Conservation (phyloP, 2,113 vertebrate species). For the Chrysochloris asiatica region DNA sequence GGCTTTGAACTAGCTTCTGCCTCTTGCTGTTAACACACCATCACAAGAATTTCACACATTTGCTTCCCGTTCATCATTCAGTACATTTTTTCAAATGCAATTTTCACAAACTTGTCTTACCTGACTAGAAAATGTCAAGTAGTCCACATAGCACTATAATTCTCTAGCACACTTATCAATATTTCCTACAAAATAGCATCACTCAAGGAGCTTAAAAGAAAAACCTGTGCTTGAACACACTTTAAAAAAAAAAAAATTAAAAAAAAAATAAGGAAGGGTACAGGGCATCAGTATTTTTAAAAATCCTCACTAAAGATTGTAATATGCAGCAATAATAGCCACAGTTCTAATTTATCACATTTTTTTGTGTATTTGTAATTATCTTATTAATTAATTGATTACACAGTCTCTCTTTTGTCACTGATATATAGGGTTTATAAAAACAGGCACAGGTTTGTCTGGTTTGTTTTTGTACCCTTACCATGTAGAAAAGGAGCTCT, state of each 20-base stretch:
- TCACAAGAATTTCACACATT: background rate
- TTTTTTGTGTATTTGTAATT: background rate
- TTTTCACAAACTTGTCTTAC: background rate
- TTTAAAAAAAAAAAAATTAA: background rate
- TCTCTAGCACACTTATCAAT: background rate
- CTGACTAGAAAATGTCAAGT: background rate
- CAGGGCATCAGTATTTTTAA: background rate
- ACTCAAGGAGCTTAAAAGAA: background rate
- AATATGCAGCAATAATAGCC: background rate
- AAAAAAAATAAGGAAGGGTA: background rate
- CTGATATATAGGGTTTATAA: background rate
- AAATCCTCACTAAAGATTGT: too few relatives aligned
- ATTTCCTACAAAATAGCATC: background rate
- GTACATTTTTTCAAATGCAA: background rate
- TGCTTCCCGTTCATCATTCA: background rate
- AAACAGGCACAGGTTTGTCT: background rate
- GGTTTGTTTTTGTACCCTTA: background rate
- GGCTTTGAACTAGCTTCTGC: too few relatives aligned
- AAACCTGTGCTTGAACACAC: background rate
- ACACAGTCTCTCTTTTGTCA: background rate
- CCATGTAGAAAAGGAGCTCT: too few relatives aligned
- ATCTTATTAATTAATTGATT: background rate
- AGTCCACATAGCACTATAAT: background rate
- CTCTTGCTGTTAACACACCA: background rate
- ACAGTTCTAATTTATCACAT: background rate